phyloP scores from a whole-genome alignment of 1,140 invertebrate species.

The Mizuhopecten yessoensis region DNA sequence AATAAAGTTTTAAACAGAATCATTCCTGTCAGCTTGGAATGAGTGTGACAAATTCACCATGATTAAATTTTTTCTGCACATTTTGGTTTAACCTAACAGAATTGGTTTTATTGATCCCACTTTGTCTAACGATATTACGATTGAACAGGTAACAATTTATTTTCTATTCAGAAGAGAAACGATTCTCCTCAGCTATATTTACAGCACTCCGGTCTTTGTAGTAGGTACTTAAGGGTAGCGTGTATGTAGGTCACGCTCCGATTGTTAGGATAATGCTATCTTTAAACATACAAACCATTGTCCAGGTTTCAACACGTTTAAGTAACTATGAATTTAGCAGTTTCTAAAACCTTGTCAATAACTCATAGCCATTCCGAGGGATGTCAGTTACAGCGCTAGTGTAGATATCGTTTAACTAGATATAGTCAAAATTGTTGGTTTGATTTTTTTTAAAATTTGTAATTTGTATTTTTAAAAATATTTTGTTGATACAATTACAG shows the following conservation, averaged over 20 bases:
- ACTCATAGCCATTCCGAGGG: background rate
- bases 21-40: background rate
- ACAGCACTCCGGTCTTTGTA: background rate
- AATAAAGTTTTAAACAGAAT: background rate
- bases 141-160: background rate
- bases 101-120: background rate
- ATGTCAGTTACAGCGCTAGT: background rate
- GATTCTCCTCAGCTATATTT: background rate
- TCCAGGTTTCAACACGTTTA: background rate
- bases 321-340: slow-evolving; percentile 19
- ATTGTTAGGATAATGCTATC: slow-evolving; percentile 11
- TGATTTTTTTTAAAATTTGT: no score
- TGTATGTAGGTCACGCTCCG: slow-evolving; percentile 1
- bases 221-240: background rate
- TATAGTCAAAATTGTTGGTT: no score
- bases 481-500: no score
- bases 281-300: background rate
- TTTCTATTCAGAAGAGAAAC: background rate
- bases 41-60: background rate
- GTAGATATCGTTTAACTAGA: background rate
- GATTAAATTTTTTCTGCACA: background rate
- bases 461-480: no score
- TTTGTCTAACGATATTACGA: background rate
- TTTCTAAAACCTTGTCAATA: background rate
- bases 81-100: background rate